Evolutionary conservation across 2,797 vertebrate species (phyloP).

Genomic region (Chrysocyon brachyurus): DNA sequence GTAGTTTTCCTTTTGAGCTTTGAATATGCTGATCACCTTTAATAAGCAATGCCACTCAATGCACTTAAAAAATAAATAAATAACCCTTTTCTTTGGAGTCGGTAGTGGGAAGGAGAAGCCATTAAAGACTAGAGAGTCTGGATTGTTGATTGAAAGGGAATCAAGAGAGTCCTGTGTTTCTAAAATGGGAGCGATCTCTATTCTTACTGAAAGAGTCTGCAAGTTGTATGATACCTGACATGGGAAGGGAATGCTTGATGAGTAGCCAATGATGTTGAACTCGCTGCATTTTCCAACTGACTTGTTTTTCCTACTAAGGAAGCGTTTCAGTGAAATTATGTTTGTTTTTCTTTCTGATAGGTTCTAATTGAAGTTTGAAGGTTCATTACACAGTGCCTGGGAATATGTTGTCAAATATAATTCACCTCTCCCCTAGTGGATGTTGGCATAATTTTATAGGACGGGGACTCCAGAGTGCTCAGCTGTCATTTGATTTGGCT

Average conservation of each 20-base stretch:
- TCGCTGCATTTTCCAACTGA: slow-evolving; percentile 74
- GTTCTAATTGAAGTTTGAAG: slow-evolving; percentile 83
- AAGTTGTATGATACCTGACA: slow-evolving; percentile 21
- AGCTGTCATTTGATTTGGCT: slow-evolving; percentile 58
- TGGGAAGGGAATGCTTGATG: slow-evolving; percentile 9
- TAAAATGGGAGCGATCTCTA: slow-evolving; percentile 54
- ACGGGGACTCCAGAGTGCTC: neutral
- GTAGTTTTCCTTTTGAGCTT: slow-evolving; percentile 48
- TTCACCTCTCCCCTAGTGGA: slow-evolving; percentile 68
- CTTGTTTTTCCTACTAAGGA: slow-evolving; percentile 73
- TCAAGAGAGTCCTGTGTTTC: slow-evolving; percentile 36
- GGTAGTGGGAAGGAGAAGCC: slow-evolving; percentile 32
- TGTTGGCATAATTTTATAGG: slow-evolving; percentile 66
- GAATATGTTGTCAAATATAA: slow-evolving; percentile 79
- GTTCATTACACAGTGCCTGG: slow-evolving; percentile 80
- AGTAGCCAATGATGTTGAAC: slow-evolving; percentile 75
- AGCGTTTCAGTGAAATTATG: slow-evolving; percentile 73
- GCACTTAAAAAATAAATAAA: slow-evolving; percentile 11
- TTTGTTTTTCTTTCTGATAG: slow-evolving; percentile 81
- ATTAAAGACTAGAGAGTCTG: neutral
- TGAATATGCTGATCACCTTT: slow-evolving; percentile 46
- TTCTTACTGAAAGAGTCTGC: slow-evolving; percentile 47
- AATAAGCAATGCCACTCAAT: slow-evolving; percentile 51
- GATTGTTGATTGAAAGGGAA: slow-evolving; percentile 35
- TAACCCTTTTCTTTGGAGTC: slow-evolving; percentile 5